These are phyloP conservation scores for Bombycilla garrulus DNA, from an alignment of 2,113 vertebrate genomes.

Conservation along the genomic window DNA sequence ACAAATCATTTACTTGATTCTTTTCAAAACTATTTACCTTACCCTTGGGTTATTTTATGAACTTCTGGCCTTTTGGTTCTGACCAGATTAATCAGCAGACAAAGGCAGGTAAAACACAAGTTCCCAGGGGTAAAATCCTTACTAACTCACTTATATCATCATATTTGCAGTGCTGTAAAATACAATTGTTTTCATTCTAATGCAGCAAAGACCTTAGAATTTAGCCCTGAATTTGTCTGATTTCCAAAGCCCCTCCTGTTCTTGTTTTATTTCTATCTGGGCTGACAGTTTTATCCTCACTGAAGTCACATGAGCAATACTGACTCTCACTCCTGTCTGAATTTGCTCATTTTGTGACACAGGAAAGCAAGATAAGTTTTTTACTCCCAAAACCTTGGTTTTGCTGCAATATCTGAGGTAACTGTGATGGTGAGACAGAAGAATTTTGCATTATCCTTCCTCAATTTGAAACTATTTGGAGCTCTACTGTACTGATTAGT, in stretches of 20 bases:
- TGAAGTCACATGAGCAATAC: background rate
- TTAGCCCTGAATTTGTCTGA: background rate
- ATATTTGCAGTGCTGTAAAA: background rate
- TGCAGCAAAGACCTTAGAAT: background rate
- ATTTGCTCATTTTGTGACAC: background rate
- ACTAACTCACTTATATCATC: background rate
- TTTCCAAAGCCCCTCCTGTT: background rate
- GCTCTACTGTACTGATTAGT: background rate
- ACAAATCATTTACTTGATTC: constrained; percentile 63
- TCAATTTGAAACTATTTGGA: background rate
- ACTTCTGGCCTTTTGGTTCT: constrained; percentile 23
- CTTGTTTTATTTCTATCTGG: background rate
- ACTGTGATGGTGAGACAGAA: background rate
- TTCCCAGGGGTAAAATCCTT: background rate
- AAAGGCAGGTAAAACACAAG: background rate
- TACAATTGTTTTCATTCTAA: background rate
- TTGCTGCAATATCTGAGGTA: background rate
- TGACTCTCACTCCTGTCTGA: background rate
- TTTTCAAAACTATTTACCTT: constrained; percentile 62
- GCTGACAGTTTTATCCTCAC: background rate
- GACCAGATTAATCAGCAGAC: background rate
- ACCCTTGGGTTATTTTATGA: constrained; percentile 52
- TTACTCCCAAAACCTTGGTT: background rate
- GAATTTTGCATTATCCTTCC: background rate
- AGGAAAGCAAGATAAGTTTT: background rate